Conservation (phyloP, 2,113 vertebrate genomes). For the Prionailurus viverrinus region DNA sequence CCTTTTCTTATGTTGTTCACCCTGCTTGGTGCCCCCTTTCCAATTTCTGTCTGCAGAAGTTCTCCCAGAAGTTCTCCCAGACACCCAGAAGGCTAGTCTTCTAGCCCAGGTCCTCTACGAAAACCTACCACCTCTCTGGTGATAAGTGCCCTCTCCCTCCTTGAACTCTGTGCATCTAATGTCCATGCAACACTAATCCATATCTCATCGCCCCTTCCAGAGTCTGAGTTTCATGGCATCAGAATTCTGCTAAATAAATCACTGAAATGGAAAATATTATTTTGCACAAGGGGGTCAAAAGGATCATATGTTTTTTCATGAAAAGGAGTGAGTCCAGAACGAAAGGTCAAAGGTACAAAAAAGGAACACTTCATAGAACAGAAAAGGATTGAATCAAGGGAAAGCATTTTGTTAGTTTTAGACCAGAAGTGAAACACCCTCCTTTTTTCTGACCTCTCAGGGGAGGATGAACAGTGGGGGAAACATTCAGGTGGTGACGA, state of each 20-base stretch:
- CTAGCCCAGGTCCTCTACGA: background rate
- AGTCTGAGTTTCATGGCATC: background rate
- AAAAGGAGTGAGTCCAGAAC: background rate
- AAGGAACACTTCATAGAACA: background rate
- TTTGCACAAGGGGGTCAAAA: background rate
- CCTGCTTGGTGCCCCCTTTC: background rate
- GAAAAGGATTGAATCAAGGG: background rate
- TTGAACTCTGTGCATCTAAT: background rate
- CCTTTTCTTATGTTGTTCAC: background rate
- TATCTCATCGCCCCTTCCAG: background rate
- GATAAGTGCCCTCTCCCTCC: background rate
- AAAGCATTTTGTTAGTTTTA: background rate
- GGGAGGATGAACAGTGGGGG: background rate
- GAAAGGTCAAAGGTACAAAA: background rate
- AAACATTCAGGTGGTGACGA: accelerated
- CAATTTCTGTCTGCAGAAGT: background rate
- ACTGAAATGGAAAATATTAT: background rate
- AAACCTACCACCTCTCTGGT: background rate
- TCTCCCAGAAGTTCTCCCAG: background rate
- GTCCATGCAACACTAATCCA: background rate
- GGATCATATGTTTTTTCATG: background rate
- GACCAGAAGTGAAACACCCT: background rate
- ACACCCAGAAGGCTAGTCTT: background rate
- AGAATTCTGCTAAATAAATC: background rate
- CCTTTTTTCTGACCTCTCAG: background rate